Conservation (phyloP, 2,113 vertebrate species). For the Oncorhynchus nerka region DNA sequence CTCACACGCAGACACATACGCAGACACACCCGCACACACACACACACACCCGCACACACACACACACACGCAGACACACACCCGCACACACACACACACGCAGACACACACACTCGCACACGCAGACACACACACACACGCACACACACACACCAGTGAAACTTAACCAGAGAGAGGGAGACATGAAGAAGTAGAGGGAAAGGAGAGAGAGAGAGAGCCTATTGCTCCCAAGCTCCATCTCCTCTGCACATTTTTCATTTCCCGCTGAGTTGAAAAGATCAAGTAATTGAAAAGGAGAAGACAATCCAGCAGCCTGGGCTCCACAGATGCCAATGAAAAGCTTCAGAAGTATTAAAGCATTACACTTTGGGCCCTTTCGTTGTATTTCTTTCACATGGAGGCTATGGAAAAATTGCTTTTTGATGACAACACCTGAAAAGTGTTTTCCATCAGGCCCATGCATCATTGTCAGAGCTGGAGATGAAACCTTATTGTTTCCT, state of each 20-base stretch:
- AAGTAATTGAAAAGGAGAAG: conserved; percentile 78
- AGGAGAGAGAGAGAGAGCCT: conserved; percentile 30
- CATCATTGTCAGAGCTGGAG: conserved; percentile 89
- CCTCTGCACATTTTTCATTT: conserved; percentile 74
- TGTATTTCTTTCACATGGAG: conserved; percentile 67
- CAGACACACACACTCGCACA: too few species aligned
- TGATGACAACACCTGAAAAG: conserved; percentile 90
- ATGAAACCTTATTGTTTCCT: conserved; percentile 92
- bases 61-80: too few species aligned
- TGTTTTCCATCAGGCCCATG: conserved; percentile 85
- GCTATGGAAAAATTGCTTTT: conserved; percentile 70
- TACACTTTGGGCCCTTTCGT: conserved; percentile 71
- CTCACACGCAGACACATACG: too few species aligned
- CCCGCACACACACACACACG: too few species aligned
- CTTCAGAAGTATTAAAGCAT: conserved; percentile 75
- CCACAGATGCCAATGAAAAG: conserved; percentile 75
- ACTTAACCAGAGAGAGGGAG: conserved; percentile 37
- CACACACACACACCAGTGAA: not conserved
- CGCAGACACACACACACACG: too few species aligned
- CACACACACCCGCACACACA: too few species aligned
- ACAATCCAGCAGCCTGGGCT: conserved; percentile 72
- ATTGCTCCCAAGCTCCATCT: conserved; percentile 54
- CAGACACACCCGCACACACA: too few species aligned
- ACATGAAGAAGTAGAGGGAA: not conserved
- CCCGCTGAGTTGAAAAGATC: conserved; percentile 75